Base-by-base conservation (phyloP, 2,797 vertebrate species). In the Hapalemur alaotrensis region DNA sequence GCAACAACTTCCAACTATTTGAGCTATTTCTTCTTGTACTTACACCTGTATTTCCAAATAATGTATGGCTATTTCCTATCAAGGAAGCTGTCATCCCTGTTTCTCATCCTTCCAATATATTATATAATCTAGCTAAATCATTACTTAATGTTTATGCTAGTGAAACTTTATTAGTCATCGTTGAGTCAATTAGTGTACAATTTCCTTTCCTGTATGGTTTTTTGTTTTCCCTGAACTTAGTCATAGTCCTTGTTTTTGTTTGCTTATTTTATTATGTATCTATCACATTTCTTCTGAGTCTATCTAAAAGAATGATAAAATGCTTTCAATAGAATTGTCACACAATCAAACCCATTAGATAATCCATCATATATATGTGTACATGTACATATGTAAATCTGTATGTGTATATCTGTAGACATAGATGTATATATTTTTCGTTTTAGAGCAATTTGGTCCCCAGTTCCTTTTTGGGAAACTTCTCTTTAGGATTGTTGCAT, bases 91-190 rank as follows among this genome's bases (percentile, higher is more conserved):
- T 70, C 52, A 69, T 88, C 52, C 82, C 43, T 54, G 20, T 82
- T 22, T 50, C 18, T 18, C 10, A 22, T 80, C n/a, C 5, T 65
- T 90, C 50, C 46, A 91, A 72, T 82, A 70, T 79, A 75, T 59
- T 59, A 28, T 59, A 59, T 69, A 52, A 81, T 89, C 14, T 89
- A 69, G 50, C 83, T 94, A 86, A 95, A 69, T 81, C 70, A 32
- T 95, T 95, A 94, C 38, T 89, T 90, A 80, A 75, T 92, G 14
- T 72, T 83, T 83, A 76, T 30, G 11, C 32, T 85, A 73, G 30
- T 91, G 89, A 90, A 67, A 94, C 30, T 80, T 90, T 86, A 38
- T 96, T 90, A 86, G 81, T 81, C 6, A 41, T 11, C 17, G 30
- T 43, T 79, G 59, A 93, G 59, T 76, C 38, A 92, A 73, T 88